Conservation (phyloP, 2,888 invertebrate genomes). For the Blastobasis adustella region DNA sequence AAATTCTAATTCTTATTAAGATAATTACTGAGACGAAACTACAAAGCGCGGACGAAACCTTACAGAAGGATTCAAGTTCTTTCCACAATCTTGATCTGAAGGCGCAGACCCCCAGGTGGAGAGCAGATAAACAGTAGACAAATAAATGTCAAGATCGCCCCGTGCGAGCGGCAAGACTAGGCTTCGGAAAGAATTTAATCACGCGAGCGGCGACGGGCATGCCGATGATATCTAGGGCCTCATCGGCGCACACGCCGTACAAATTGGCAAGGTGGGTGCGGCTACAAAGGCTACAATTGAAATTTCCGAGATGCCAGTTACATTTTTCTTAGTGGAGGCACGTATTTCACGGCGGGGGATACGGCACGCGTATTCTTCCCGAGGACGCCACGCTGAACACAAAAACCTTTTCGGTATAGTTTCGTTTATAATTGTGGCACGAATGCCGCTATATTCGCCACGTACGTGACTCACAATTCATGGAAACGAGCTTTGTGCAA, state of each 20-base stretch:
- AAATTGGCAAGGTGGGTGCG: slow-evolving; percentile 57
- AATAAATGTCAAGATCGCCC: slow-evolving; percentile 33
- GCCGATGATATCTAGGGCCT: slow-evolving; percentile 55
- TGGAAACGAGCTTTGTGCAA: slow-evolving; percentile 6
- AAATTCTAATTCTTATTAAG: too few species aligned
- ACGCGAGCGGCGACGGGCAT: slow-evolving; percentile 55
- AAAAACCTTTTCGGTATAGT: slow-evolving; percentile 34
- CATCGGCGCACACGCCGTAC: slow-evolving; percentile 39
- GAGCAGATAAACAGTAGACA: slow-evolving; percentile 17
- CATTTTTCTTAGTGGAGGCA: slow-evolving; percentile 63
- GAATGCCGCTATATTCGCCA: slow-evolving; percentile 37
- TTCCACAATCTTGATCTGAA: too few species aligned
- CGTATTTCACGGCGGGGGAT: slow-evolving; percentile 55
- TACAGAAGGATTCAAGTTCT: too few species aligned
- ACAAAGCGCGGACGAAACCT: too few species aligned
- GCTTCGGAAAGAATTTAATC: slow-evolving; percentile 60
- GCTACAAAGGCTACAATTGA: slow-evolving; percentile 66
- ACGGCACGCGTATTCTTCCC: slow-evolving; percentile 37
- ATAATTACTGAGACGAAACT: too few species aligned
- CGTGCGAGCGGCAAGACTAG: slow-evolving; percentile 17
- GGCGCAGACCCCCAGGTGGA: too few species aligned
- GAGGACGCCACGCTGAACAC: slow-evolving; percentile 28
- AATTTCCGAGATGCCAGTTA: slow-evolving; percentile 66
- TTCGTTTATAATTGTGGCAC: slow-evolving; percentile 48
- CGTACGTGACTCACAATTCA: slow-evolving; percentile 39